phyloP scores from a whole-genome alignment of 2,113 vertebrate genomes.

The Toxotes chatareus region DNA sequence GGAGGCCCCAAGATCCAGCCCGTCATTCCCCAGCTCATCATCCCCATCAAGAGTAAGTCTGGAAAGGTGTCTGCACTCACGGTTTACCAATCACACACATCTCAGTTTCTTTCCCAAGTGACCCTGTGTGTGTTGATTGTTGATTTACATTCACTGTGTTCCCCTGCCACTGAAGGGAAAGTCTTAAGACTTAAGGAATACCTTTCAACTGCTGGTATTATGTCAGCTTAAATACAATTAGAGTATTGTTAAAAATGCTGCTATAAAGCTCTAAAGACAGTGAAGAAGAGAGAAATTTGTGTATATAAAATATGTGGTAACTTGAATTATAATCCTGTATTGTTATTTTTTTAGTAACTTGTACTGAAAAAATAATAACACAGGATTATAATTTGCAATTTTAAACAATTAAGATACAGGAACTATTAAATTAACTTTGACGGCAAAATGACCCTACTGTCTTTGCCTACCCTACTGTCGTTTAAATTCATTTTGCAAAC shows the following conservation, averaged over 20 bases:
- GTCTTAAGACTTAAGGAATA: not conserved
- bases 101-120: not conserved
- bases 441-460: not conserved
- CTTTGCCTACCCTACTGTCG: too few relatives aligned
- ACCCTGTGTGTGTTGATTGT: slow-evolving; percentile 11
- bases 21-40: slow-evolving; percentile 91
- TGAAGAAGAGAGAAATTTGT: not conserved
- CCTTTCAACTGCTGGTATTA: not conserved
- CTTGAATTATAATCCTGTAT: too few relatives aligned
- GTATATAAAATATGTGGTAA: not conserved
- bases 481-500: slow-evolving; percentile 12
- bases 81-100: slow-evolving; percentile 26
- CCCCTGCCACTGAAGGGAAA: not conserved
- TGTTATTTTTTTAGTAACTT: too few relatives aligned
- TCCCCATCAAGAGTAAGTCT: slow-evolving; percentile 93
- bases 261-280: not conserved
- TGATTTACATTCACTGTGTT: slow-evolving; percentile 1
- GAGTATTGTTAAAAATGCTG: not conserved
- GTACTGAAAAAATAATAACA: not conserved
- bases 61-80: not conserved
- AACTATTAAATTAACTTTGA: not conserved
- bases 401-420: not conserved
- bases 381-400: slow-evolving; percentile 4
- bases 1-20: slow-evolving; percentile 92
- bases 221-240: not conserved